Percentiles rank a stretch among this genome's conserved stretches.
These are phyloP conservation scores for Leucania comma DNA, from an alignment of 2,888 invertebrate genomes.

Conservation along the genomic window DNA sequence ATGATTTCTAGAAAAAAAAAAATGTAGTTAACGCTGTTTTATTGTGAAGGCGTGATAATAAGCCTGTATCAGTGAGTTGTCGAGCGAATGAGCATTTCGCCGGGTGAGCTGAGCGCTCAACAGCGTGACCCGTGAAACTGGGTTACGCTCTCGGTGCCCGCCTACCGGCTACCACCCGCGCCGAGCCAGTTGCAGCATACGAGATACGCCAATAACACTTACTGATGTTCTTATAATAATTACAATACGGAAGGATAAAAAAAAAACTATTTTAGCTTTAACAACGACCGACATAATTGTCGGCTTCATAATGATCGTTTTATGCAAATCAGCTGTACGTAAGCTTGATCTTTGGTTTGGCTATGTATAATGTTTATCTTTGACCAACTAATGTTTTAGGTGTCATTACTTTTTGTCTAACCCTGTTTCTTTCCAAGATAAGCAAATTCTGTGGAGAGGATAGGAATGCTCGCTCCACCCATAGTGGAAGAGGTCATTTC, in stretches of 20 bases:
- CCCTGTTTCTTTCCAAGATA: not conserved
- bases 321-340: conserved; percentile 8
- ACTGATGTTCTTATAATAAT: conserved; percentile 36
- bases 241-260: conserved; percentile 5
- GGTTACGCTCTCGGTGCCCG: conserved; percentile 71
- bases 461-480: too few relatives aligned
- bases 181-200: conserved; percentile 57
- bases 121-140: conserved; percentile 77
- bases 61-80: conserved; percentile 63
- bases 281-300: not conserved
- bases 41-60: conserved; percentile 41
- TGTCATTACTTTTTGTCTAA: not conserved
- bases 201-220: conserved; percentile 53
- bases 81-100: conserved; percentile 71
- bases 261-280: not conserved
- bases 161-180: conserved; percentile 62
- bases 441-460: too few relatives aligned
- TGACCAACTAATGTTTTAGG: not conserved
- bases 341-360: conserved; percentile 12
- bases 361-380: not conserved
- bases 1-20: not conserved
- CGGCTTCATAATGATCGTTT: not conserved
- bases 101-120: conserved; percentile 65
- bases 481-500: too few relatives aligned
- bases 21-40: not conserved